phyloP scores from a whole-genome alignment of 2,797 vertebrate species.

The Poeciliopsis infans region DNA sequence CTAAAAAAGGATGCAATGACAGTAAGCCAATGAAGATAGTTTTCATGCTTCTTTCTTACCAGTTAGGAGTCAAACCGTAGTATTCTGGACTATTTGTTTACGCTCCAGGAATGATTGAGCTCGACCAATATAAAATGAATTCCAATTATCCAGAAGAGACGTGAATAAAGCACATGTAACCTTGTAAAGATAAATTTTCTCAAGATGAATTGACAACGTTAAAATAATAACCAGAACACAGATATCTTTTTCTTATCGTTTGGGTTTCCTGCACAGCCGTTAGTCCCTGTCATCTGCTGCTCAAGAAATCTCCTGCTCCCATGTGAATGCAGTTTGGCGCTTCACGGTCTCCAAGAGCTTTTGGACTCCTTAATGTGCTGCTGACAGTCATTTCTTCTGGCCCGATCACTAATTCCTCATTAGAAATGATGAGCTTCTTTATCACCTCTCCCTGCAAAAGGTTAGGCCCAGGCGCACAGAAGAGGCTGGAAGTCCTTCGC shows the following conservation, averaged over 20 bases:
- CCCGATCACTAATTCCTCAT: slow-evolving; percentile 83
- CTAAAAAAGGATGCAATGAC: not conserved
- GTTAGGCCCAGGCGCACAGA: slow-evolving; percentile 79
- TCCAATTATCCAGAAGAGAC: not conserved
- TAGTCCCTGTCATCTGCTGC: slow-evolving; percentile 43
- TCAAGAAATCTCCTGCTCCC: slow-evolving; percentile 55
- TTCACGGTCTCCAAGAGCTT: slow-evolving; percentile 61
- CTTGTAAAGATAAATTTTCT: slow-evolving; percentile 41
- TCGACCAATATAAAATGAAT: not conserved
- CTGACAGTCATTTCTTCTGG: slow-evolving; percentile 74
- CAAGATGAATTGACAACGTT: slow-evolving; percentile 38
- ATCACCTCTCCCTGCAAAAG: slow-evolving; percentile 84
- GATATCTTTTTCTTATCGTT: slow-evolving; percentile 52
- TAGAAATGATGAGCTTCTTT: slow-evolving; percentile 86
- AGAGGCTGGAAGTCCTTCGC: slow-evolving; percentile 74
- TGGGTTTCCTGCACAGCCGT: slow-evolving; percentile 30
- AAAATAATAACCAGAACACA: slow-evolving; percentile 48
- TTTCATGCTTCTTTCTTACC: not conserved
- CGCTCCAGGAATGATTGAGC: not conserved
- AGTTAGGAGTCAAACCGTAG: not conserved
- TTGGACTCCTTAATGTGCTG: slow-evolving; percentile 56
- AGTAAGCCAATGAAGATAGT: not conserved
- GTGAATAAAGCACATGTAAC: not conserved
- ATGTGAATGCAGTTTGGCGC: slow-evolving; percentile 68
- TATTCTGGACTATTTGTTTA: not conserved